Conservation (phyloP, 2,797 vertebrate genomes). For the Danio choprae region DNA sequence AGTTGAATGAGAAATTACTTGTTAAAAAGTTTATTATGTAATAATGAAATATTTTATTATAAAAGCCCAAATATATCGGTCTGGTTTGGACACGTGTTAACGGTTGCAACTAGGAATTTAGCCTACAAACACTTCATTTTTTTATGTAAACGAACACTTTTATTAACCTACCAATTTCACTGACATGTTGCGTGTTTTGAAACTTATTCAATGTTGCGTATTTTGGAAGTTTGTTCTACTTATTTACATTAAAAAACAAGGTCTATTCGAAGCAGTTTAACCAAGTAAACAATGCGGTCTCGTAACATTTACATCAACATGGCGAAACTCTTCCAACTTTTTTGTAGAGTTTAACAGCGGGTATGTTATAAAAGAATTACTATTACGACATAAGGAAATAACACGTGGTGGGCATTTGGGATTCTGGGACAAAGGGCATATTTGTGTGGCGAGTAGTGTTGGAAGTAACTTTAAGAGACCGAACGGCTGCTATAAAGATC, state of each 20-base stretch:
- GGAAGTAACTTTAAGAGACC: background rate
- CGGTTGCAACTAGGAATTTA: constrained; percentile 23
- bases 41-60: background rate
- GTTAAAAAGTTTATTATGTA: background rate
- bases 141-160: background rate
- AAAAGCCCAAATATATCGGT: constrained; percentile 40
- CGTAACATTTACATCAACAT: background rate
- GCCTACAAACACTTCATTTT: background rate
- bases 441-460: constrained; percentile 27
- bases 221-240: background rate
- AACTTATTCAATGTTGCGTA: background rate
- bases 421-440: constrained; percentile 80
- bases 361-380: constrained; percentile 52
- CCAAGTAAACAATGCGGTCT: background rate
- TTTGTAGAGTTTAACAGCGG: background rate
- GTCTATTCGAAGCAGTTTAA: background rate
- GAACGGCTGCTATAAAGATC: background rate
- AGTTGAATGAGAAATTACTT: background rate
- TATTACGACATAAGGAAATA: constrained; percentile 68
- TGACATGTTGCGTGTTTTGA: background rate
- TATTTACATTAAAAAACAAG: background rate
- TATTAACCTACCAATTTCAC: constrained; percentile 25
- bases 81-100: constrained; percentile 72
- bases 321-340: background rate
- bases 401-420: constrained; percentile 80